A percentile compares a stretch with the other conserved stretches of the same genome.
phyloP scores from a whole-genome alignment of 2,888 invertebrate species.

The Troides helena region DNA sequence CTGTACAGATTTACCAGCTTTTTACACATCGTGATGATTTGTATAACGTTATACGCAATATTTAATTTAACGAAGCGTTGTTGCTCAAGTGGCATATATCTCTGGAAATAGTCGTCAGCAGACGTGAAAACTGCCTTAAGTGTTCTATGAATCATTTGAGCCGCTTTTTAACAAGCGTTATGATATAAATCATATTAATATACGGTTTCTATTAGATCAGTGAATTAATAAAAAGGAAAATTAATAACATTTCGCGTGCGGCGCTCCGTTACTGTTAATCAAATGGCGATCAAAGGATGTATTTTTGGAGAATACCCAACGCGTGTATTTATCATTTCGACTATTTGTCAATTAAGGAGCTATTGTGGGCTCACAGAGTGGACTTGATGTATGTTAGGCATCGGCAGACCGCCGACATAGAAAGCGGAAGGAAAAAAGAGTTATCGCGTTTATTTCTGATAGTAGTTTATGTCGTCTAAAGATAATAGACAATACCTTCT shows the following conservation, averaged over 20 bases:
- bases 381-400: slow-evolving; percentile 65
- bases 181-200: slow-evolving; percentile 61
- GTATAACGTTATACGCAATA: slow-evolving; percentile 1
- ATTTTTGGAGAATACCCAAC: slow-evolving; percentile 73
- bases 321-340: slow-evolving; percentile 76
- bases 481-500: not conserved
- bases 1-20: not conserved
- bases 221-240: slow-evolving; percentile 74
- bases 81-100: slow-evolving; percentile 2
- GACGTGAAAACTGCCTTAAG: slow-evolving; percentile 43
- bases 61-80: slow-evolving; percentile 16
- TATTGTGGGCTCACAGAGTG: slow-evolving; percentile 72
- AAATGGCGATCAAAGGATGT: slow-evolving; percentile 73
- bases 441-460: slow-evolving; percentile 25
- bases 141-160: slow-evolving; percentile 41
- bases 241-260: slow-evolving; percentile 71
- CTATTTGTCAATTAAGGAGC: slow-evolving; percentile 79
- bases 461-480: not conserved
- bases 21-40: not conserved
- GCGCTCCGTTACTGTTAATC: slow-evolving; percentile 71
- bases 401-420: slow-evolving; percentile 42
- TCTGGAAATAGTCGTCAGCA: slow-evolving; percentile 30
- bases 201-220: slow-evolving; percentile 55
- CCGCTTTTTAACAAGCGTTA: slow-evolving; percentile 43
- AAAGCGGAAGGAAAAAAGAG: slow-evolving; percentile 32